Evolutionary conservation across 2,797 vertebrate species (phyloP), one percentile per base, ranked within the genome.

Genomic region (Gouania willdenowi): DNA sequence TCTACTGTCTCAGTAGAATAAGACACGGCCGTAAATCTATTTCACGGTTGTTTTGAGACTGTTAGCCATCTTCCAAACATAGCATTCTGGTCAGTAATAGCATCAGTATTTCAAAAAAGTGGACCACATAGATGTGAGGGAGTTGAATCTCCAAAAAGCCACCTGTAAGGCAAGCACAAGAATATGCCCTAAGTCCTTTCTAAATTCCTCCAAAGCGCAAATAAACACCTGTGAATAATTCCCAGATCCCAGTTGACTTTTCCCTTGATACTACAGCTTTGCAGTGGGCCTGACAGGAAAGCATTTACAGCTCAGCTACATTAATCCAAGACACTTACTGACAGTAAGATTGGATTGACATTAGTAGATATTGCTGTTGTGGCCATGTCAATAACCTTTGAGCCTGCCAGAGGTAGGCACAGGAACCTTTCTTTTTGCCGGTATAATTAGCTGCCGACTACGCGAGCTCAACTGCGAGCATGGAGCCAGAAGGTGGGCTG

Each of bases 401-500:
- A 69, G 70, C 54, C 44, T 71, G 49, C 49, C 41, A 50, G 45
- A 32, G 47, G 30, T 29, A 63, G 60, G 46, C 54, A 18, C 32
- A 10, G 62, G 48, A 75, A 72, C 60, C 52, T 60, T 50, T 49
- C 54, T 57, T 60, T 67, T 79, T 75, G 68, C 71, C 62, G 38
- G 67, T 80, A 77, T 79, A 86, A 87, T 87, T 84, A 87, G 73
- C 71, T 48, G 47, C 36, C 35, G 6, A 58, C 56, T 62, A 66
- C 56, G 60, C 63, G 46, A 71, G 75, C 81, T 63, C 66, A 72
- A 81, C 66, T 61, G n/a, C 17, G 3, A 48, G 36, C 15, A 44
- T 67, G 59, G 80, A 79, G 74, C 73, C 75, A 72, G 61, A 45
- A 77, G 78, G 71, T 71, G 63, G 27, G 40, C 66, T 38, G 47